Base-by-base conservation (phyloP, 2,797 vertebrate genomes). In the Sciaenops ocellatus region DNA sequence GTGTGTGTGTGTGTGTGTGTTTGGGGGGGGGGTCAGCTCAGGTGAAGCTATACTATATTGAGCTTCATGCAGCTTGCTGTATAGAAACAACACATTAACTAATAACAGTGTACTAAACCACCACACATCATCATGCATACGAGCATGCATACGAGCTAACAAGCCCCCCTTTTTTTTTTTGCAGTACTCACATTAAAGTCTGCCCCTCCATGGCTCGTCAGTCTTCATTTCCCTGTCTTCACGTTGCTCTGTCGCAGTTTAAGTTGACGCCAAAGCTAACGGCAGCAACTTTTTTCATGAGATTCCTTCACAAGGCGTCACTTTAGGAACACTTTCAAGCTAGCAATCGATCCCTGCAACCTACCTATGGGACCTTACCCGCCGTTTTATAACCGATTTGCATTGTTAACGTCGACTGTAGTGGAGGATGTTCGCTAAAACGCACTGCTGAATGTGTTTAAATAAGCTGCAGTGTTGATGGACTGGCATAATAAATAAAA, bases 291-390 rank as follows among this genome's bases (percentile, higher is more conserved):
- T 28, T 44, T 46, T 10, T 30, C 24, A n/a, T 30, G 24, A 55
- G 70, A 79, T 88, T 82, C 72, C 71, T 77, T 69, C 68, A 74
- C 79, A 62, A 61, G 60, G 64, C 85, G 85, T 90, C 89, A 90
- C 84, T 71, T 66, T 60, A 30, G 56, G 12, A 24, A 72, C 57
- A 47, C 54, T 83, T 76, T 69, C 15, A 34, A 64, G 79, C 86
- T 81, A 85, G 47, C 78, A 7, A 13, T 22, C 56, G 15, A 47
- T 17, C 42, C 3, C 55, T 54, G 68, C 63, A 66, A 5, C 11
- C 42, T 9, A 9, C 46, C 61, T n/a, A 3, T 16, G 41, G 52
- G 65, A 76, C 44, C 28, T 28, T 28, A 11, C 34, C 16, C 41
- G 12, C 30, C 5, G 41, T 42, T 51, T 41, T 1, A 5, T 2